Conservation (phyloP, 1,140 invertebrate genomes). For the Drosophila arizonae region DNA sequence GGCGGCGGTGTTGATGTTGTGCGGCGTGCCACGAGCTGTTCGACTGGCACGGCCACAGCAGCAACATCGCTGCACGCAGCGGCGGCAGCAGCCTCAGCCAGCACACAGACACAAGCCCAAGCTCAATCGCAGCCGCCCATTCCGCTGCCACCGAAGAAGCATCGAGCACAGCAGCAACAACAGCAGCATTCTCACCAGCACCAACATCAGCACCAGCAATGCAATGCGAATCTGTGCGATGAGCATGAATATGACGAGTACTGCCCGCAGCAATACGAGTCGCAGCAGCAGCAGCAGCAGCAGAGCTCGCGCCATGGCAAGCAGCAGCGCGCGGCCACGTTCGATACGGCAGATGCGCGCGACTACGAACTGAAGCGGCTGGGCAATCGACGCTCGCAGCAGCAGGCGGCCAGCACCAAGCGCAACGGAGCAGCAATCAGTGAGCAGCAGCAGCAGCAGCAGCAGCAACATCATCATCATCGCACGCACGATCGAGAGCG, state of each 20-base stretch:
- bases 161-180: constrained; percentile 57
- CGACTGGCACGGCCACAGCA: constrained; percentile 58
- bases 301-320: constrained; percentile 38
- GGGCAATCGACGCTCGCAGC: constrained; percentile 74
- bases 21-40: constrained; percentile 56
- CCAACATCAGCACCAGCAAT: constrained; percentile 38
- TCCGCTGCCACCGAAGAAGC: constrained; percentile 77
- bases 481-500: constrained; percentile 72
- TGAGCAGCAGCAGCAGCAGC: constrained; percentile 14
- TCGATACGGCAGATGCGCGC: constrained; percentile 74
- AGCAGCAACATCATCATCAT: constrained; percentile 59
- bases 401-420: constrained; percentile 67
- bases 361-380: constrained; percentile 77
- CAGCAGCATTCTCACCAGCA: constrained; percentile 24
- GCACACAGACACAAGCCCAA: constrained; percentile 47
- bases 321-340: constrained; percentile 76
- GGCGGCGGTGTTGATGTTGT: constrained; percentile 82
- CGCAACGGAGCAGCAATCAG: constrained; percentile 43
- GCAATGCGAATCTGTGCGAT: constrained; percentile 74
- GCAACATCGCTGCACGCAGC: constrained; percentile 69
- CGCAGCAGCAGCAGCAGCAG: constrained; percentile 37
- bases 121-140: constrained; percentile 47
- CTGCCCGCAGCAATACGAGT: constrained; percentile 69
- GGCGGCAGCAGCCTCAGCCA: constrained; percentile 63
- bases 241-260: constrained; percentile 80